These are phyloP conservation scores for Chunga burmeisteri DNA, from an alignment of 2,113 vertebrate genomes.

Conservation along the genomic window DNA sequence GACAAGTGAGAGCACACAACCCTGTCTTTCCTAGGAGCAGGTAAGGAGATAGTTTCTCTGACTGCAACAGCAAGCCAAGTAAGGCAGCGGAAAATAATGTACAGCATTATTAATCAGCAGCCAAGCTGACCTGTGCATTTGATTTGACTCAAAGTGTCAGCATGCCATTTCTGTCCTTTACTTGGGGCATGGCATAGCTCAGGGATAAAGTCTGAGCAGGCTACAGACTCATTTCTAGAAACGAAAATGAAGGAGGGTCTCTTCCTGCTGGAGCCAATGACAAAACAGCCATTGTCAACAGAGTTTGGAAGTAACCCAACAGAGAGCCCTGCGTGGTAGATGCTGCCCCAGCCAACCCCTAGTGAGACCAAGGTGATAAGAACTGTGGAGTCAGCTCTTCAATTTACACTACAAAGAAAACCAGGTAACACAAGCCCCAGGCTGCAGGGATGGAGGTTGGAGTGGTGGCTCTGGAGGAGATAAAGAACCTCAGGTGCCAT, in stretches of 20 bases:
- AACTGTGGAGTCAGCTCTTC: neutral
- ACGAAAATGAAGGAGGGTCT: neutral
- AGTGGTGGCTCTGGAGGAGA: neutral
- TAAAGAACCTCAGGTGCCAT: neutral
- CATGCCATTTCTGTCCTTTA: neutral
- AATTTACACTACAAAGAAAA: neutral
- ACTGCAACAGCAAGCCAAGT: neutral
- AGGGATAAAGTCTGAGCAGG: neutral
- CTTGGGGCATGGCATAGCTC: neutral
- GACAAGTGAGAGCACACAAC: neutral
- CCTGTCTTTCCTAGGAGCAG: neutral
- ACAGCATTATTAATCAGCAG: neutral
- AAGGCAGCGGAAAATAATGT: neutral
- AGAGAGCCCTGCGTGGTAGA: accelerated
- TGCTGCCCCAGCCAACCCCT: neutral
- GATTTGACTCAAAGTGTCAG: neutral
- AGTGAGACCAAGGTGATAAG: neutral
- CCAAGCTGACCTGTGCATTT: neutral
- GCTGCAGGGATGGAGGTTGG: neutral
- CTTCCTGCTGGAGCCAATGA: neutral
- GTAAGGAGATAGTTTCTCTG: neutral
- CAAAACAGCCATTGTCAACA: neutral
- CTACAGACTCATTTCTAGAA: neutral
- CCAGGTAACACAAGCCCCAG: neutral
- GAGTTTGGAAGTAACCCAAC: neutral